Percentiles rank a stretch among this genome's conserved stretches.
Conservation (phyloP, 2,888 invertebrate species). For the Hypena proboscidalis region DNA sequence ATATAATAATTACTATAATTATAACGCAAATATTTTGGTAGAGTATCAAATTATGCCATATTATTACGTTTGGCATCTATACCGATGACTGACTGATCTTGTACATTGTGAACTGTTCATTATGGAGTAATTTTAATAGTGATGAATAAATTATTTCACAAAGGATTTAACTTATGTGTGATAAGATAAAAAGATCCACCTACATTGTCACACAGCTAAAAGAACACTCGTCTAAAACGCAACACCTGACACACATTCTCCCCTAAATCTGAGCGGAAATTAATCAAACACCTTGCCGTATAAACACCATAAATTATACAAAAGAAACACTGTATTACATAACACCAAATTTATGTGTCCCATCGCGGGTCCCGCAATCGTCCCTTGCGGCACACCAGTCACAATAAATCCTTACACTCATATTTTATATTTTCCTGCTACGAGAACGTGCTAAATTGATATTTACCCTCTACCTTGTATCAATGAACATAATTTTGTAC, state of each 20-base stretch:
- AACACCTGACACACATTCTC: slow-evolving; percentile 23
- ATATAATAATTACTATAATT: no score
- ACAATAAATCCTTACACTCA: slow-evolving; percentile 44
- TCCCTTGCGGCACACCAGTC: slow-evolving; percentile 30
- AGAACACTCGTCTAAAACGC: not conserved
- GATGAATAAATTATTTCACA: no score
- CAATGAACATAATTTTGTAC: slow-evolving; percentile 51
- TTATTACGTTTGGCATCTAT: no score
- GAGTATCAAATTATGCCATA: no score
- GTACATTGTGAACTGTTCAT: no score
- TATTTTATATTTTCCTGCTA: slow-evolving; percentile 59
- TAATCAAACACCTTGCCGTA: slow-evolving; percentile 32
- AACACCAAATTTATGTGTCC: slow-evolving; percentile 39
- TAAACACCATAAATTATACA: slow-evolving; percentile 40
- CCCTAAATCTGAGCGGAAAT: slow-evolving; percentile 28
- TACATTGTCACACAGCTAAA: not conserved
- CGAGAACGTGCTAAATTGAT: slow-evolving; percentile 60
- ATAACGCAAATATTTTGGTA: no score
- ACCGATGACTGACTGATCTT: no score
- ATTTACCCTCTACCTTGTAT: slow-evolving; percentile 54
- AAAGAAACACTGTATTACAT: slow-evolving; percentile 42
- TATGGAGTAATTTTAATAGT: no score
- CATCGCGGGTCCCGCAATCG: slow-evolving; percentile 34
- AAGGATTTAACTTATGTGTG: no score
- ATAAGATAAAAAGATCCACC: no score